Evolutionary conservation across 2,888 invertebrate species (phyloP).

Genomic region (Drosophila aldrichi): DNA sequence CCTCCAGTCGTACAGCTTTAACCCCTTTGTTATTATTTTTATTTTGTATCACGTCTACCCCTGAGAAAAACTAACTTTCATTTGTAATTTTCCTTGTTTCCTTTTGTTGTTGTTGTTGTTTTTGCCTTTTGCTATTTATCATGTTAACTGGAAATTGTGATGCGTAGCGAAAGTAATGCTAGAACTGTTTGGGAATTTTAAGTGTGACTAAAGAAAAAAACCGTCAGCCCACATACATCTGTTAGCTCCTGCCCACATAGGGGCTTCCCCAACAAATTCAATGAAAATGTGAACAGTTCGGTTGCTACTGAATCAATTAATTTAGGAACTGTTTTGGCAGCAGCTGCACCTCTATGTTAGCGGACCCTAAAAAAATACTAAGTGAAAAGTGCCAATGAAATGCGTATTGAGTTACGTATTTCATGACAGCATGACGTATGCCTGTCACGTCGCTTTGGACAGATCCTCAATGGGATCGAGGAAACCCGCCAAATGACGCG

Average conservation of each 20-base stretch:
- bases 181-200: constrained; percentile 41
- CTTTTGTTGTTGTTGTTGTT: not conserved
- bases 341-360: constrained; percentile 53
- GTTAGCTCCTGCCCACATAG: constrained; percentile 41
- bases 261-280: constrained; percentile 46
- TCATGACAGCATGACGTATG: constrained; percentile 62
- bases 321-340: constrained; percentile 38
- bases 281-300: constrained; percentile 35
- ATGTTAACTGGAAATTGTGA: constrained; percentile 51
- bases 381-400: constrained; percentile 25
- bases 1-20: constrained; percentile 8
- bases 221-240: constrained; percentile 65
- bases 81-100: constrained; percentile 12
- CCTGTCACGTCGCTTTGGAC: constrained; percentile 59
- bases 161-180: constrained; percentile 50
- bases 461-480: constrained; percentile 47
- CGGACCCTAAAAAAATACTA: constrained; percentile 19
- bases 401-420: constrained; percentile 52
- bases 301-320: constrained; percentile 64
- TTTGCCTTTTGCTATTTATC: constrained; percentile 51
- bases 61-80: constrained; percentile 50
- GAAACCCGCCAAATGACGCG: constrained; percentile 70
- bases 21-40: constrained; percentile 45
- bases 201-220: not conserved
- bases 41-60: constrained; percentile 49